These are phyloP conservation scores for Eclectus roratus DNA, from an alignment of 2,113 vertebrate species.

Conservation along the genomic window DNA sequence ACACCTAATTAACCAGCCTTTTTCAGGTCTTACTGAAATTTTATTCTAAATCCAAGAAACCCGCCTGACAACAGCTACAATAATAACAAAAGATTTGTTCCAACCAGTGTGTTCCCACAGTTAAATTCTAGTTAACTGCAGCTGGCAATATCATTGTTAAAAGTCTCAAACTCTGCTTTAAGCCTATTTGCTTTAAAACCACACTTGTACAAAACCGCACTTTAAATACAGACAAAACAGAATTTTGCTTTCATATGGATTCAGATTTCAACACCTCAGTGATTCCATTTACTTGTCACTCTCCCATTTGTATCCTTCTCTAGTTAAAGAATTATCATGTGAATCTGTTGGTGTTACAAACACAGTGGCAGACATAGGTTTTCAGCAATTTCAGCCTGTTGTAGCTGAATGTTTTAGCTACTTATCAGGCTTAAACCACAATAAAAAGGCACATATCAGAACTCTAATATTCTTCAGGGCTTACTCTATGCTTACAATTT, in stretches of 20 bases:
- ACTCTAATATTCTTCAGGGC: background rate
- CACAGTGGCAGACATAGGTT: background rate
- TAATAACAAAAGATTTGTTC: background rate
- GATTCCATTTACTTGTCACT: background rate
- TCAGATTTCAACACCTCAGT: background rate
- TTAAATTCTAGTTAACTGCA: background rate
- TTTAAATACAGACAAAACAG: background rate
- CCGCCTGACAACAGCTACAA: background rate
- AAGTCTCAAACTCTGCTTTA: background rate
- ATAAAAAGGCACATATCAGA: background rate
- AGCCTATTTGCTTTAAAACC: background rate
- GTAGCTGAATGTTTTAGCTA: background rate
- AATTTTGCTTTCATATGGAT: background rate
- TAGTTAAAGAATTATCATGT: background rate
- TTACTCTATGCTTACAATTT: background rate
- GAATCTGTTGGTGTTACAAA: background rate
- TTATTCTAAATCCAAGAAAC: background rate
- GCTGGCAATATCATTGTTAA: background rate
- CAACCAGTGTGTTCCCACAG: background rate
- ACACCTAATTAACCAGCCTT: background rate
- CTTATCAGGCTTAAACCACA: background rate
- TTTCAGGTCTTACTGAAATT: background rate
- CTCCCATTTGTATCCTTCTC: background rate
- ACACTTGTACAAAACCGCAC: background rate
- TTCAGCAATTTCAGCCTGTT: background rate